Evolutionary conservation across 2,888 invertebrate genomes (phyloP), one percentile per base, ranked within the genome.

Genomic region (Calephelis perditalis): DNA sequence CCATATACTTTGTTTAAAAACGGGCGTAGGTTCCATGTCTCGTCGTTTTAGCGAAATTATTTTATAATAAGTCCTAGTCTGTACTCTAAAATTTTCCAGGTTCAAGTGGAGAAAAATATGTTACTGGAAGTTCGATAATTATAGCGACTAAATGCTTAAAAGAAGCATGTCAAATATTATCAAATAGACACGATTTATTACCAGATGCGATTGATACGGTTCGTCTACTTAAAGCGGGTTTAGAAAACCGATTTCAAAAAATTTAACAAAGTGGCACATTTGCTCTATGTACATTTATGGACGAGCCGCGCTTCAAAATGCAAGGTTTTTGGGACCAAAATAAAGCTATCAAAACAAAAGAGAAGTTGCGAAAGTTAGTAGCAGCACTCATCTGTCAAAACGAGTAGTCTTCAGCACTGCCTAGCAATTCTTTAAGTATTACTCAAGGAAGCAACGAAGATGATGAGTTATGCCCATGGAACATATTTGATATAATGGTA

Each of bases 111-210:
- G 64, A 71, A 61, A 69, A 68, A 47, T 70, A 71, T 57, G 15
- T 70, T 5, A 68, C 68, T 2, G 70, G 62, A 9, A 66, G 69
- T 45, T 66, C 57, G 0, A 65, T 69, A 1, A 71, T 71, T 45
- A 57, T 69, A 7, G 49, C 69, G 12, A 52, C 15, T 10, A n/a
- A 47, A 11, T 44, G 44, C 44, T 44, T 44, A 44, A 44, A 44
- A 44, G 44, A 44, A 44, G 44, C 44, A 44, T 44, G 44, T 44
- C 44, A 44, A 44, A 44, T 4, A 44, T 10, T 44, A 5, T 9
- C 10, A 9, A 10, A 44, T 44, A 44, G 44, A 10, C 7, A 10
- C 3, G 44, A 44, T 5, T 10, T 44, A 10, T 44, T 44, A 44
- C 44, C 7, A 44, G 10, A 44, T 44, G 44, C 44, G 10, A 44